Base-by-base conservation (phyloP, 1,140 invertebrate genomes). In the Heliconius himera region DNA sequence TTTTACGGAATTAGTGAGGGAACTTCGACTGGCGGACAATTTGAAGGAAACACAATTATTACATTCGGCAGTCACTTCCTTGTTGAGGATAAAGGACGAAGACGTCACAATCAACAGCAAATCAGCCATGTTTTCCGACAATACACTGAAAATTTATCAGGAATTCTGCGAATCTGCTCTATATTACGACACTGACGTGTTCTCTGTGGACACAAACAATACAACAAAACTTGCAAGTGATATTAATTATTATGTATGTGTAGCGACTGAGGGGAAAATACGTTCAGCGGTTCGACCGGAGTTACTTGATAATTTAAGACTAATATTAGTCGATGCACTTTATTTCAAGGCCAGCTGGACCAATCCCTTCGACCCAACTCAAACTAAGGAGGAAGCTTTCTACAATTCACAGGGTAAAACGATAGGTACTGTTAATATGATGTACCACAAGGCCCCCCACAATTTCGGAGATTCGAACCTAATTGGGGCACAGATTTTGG, bases 301-400 rank as follows among this genome's bases (percentile, higher is more conserved):
- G 76, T 87, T 94, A 70, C 81, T 95, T 54, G 84, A 89, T 20
- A 90, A 96, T 78, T 96, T 97, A 0, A 90, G 93, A 80, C 85
- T 97, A 73, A 89, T 98, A 6, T 84, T 98, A 13, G 96, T 96
- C 1, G 97, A 97, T 83, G 96, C 96, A 0, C 90, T 98, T 71
- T 97, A 97, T 85, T 98, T 98, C 90, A 98, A 97, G 94, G 97
- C 96, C 16, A 90, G 88, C 9, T 98, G 97, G 97, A 92, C 95
- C 26, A 91, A 94, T 51, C 95, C 96, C 2, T 98, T 98, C 84
- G 95, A 97, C 83, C 90, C 90, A 20, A 89, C 90, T 1, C 87
- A 89, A 2, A 98, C 97, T 0, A 91, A 87, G 77, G 84, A 87
- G 46, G 94, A 94, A 81, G 78, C 85, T 1, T 95, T 95, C 82